Base-by-base conservation (phyloP, 2,888 invertebrate species). In the Nomada lathburiana region DNA sequence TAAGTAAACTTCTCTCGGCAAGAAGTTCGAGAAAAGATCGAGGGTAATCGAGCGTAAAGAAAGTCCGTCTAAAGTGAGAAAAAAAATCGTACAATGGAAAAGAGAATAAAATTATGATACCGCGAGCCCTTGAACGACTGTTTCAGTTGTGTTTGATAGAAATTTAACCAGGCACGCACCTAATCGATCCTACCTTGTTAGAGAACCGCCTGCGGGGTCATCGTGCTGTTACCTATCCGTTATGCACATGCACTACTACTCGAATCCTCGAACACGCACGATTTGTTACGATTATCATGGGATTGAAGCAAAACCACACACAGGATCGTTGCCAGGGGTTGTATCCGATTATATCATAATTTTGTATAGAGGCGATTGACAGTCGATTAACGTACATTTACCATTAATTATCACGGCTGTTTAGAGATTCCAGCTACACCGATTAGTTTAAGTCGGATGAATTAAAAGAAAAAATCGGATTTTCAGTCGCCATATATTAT, bases 231-330 rank as follows among this genome's bases (percentile, higher is more conserved):
- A 75, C 67, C 47, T 55, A 29, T 23, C 20, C 20, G 82, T 77
- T 81, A 69, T 68, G 50, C 57, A 62, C 50, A 29, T 70, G n/a
- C 44, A 50, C 42, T 63, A 47, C 11, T 26, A 26, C 50, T 62
- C 65, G 23, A 70, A 85, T 81, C 69, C 76, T 3, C 50, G 64
- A 44, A 20, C 42, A 73, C 9, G 60, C 62, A 52, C 29, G 47
- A 26, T 73, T 72, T 76, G 76, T 65, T 59, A 18, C 47, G 36
- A 18, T 36, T 65, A 64, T 47, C 18, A 23, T n/a, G 67, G 72
- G 82, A 83, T 74, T 77, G 74, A 74, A 85, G 77, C 64, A 52
- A 64, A 82, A 47, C 74, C 63, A 29, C 55, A 20, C 3, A 23
- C 26, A n/a, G 11, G 62, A 47, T 55, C 67, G 59, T 36, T 18